Percentiles rank a stretch among this genome's conserved stretches.
Evolutionary conservation across 2,888 invertebrate genomes (phyloP).

Genomic region (Trimorus sp.): DNA sequence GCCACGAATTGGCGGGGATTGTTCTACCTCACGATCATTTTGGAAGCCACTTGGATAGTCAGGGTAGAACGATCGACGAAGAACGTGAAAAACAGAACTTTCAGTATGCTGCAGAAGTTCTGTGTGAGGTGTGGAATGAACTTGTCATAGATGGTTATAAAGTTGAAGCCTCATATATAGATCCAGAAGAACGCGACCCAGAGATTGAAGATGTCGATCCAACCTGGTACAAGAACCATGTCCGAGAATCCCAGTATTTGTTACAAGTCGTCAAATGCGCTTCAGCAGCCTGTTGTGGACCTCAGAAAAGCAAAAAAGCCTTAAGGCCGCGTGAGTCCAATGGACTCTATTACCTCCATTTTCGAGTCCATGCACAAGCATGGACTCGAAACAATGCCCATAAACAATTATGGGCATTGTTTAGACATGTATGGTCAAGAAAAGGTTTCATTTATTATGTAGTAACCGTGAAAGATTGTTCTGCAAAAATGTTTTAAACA

Average conservation of each 20-base stretch:
- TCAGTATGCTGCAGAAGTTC: conserved; percentile 72
- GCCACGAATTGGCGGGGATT: conserved; percentile 72
- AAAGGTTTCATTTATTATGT: too few relatives aligned
- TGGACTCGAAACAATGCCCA: too few relatives aligned
- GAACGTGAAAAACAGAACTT: conserved; percentile 76
- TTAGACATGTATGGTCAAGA: too few relatives aligned
- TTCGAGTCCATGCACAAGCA: too few relatives aligned
- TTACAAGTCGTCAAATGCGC: conserved; percentile 61
- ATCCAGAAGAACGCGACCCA: conserved; percentile 20
- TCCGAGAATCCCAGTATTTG: conserved; percentile 70
- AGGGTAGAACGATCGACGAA: conserved; percentile 72
- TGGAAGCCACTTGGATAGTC: conserved; percentile 72
- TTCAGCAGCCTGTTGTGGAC: conserved; percentile 19
- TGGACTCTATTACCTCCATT: too few relatives aligned
- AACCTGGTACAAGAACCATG: conserved; percentile 68
- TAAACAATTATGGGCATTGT: too few relatives aligned
- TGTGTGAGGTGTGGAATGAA: conserved; percentile 74
- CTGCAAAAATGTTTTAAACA: too few relatives aligned
- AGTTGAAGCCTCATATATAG: conserved; percentile 53
- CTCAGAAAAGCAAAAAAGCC: conserved; percentile 19
- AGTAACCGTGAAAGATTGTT: too few relatives aligned
- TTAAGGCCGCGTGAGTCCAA: too few relatives aligned
- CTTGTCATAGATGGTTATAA: conserved; percentile 70
- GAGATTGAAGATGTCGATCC: conserved; percentile 34
- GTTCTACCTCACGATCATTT: conserved; percentile 75